These are phyloP conservation scores for Palaemon carinicauda DNA, from an alignment of 1,140 invertebrate species.

Conservation along the genomic window DNA sequence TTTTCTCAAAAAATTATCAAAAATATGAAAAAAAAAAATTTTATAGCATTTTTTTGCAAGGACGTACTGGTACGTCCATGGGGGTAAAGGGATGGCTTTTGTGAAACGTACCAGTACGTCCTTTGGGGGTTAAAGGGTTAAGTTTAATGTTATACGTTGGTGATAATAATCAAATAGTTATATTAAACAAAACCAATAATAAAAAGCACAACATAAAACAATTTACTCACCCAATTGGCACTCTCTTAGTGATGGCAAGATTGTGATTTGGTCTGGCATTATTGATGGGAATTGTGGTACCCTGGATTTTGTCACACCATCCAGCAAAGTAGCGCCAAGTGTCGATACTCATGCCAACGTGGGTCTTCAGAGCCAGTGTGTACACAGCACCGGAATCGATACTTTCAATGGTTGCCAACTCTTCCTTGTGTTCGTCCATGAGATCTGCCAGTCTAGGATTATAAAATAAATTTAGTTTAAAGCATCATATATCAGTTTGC, in stretches of 20 bases:
- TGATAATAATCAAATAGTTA: too few relatives aligned
- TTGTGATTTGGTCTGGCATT: constrained; percentile 88
- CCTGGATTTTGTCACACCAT: constrained; percentile 70
- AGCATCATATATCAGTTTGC: not conserved
- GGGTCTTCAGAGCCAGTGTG: constrained; percentile 92
- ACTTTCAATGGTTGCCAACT: constrained; percentile 90
- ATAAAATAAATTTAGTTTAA: constrained; percentile 22
- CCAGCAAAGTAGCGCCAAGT: constrained; percentile 87
- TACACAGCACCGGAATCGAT: constrained; percentile 95
- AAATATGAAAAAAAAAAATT: too few relatives aligned
- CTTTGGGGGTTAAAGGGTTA: too few relatives aligned
- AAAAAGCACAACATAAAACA: not conserved
- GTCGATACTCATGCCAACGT: constrained; percentile 92
- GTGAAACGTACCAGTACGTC: too few relatives aligned
- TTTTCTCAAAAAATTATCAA: too few relatives aligned
- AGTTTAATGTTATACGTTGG: too few relatives aligned
- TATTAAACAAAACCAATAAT: not conserved
- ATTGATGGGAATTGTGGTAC: constrained; percentile 72
- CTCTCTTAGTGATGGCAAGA: constrained; percentile 85
- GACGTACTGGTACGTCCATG: too few relatives aligned
- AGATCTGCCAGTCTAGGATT: constrained; percentile 82
- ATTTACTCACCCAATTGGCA: constrained; percentile 78
- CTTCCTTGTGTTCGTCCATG: constrained; percentile 93
- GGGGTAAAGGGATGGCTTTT: too few relatives aligned
- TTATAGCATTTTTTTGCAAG: too few relatives aligned